Evolutionary conservation across 2,888 invertebrate genomes (phyloP), one percentile per base, ranked within the genome.

Genomic region (Elgonia sp.): DNA sequence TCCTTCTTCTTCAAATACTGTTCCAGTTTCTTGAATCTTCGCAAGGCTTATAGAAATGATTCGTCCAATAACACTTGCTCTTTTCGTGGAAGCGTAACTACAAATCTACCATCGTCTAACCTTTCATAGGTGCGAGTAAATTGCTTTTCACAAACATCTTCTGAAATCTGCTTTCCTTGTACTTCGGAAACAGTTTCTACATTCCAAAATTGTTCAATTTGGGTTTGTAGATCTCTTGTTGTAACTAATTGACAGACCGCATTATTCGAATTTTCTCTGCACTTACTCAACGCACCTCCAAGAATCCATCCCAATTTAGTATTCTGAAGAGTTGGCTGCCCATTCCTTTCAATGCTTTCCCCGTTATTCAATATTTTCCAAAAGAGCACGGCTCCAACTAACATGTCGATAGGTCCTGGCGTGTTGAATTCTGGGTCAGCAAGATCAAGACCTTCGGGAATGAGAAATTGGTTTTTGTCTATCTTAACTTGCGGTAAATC

Each of bases 271-370:
- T 62, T 37, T 12, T 29, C 62, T 10, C 4, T 16, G 29, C 6
- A 5, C 8, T 1, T 16, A 21, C 8, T 60, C 4, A 67, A 37
- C 20, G 57, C 70, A 10, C 73, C 57, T 73, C 57, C 57, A 20
- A 40, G 18, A 40, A 57, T 73, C 57, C 39, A 92, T 90, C 73
- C 70, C 9, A 70, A 10, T 12, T 40, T 40, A 1, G 57, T 42
- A 12, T 10, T 20, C 16, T 73, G 57, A 14, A 73, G 14, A 14
- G n/a, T 6, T 10, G 62, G 67, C 6, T 79, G 55, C 0, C 69
- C 69, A 5, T 69, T 29, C 2, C 12, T 80, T 16, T 0, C 18
- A 16, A 80, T 69, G 37, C 9, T 21, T 12, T 80, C n/a, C 16
- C 57, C 80, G 8, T 2, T 40, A 8, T 29, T 3, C 16, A 80